Evolutionary conservation across 2,888 invertebrate genomes (phyloP).

Genomic region (Ommatoiulus sabulosus): DNA sequence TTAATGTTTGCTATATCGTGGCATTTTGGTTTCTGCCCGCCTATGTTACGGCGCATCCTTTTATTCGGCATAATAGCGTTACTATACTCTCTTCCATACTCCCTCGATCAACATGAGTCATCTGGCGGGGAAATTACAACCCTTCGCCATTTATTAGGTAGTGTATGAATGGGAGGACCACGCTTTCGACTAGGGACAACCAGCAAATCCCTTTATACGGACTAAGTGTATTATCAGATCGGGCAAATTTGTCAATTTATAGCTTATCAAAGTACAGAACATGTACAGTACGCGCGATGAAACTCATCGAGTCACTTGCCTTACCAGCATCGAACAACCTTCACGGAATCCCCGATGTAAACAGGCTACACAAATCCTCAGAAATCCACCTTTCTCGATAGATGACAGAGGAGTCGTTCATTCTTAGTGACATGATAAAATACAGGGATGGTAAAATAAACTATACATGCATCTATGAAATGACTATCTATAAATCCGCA

Average conservation of each 20-base stretch:
- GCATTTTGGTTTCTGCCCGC: slow-evolving; percentile 44
- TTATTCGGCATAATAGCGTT: background rate
- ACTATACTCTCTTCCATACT: background rate
- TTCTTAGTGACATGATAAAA: too few relatives aligned
- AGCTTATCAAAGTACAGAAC: background rate
- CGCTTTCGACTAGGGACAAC: background rate
- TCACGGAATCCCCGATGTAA: too few relatives aligned
- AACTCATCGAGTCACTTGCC: too few relatives aligned
- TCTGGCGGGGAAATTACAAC: background rate
- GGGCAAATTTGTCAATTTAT: background rate
- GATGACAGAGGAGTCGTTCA: background rate
- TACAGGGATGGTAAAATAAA: too few relatives aligned
- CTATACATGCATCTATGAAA: too few relatives aligned
- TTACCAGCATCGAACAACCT: too few relatives aligned
- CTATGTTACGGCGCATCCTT: background rate
- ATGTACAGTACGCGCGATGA: too few relatives aligned
- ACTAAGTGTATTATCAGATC: background rate
- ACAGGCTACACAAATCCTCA: too few relatives aligned
- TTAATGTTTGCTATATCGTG: slow-evolving; percentile 48
- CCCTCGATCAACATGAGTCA: slow-evolving; percentile 45
- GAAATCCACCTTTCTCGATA: background rate
- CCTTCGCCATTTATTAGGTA: background rate
- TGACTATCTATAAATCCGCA: too few relatives aligned
- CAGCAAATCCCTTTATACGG: background rate
- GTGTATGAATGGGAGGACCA: background rate